Conservation (phyloP, 2,888 invertebrate genomes). For the Athalia cordata region DNA sequence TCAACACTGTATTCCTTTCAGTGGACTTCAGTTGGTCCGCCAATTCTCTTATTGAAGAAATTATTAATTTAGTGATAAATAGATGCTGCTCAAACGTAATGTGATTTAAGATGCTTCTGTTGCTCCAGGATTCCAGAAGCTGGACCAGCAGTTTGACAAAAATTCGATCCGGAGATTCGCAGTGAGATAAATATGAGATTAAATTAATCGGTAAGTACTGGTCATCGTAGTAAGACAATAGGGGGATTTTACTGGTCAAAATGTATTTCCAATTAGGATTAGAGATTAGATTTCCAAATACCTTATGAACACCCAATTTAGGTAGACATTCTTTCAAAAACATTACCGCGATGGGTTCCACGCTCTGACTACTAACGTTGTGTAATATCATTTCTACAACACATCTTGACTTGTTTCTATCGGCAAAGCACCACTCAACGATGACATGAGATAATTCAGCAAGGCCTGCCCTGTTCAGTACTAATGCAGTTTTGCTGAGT, state of each 20-base stretch:
- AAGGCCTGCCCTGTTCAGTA: slow-evolving; percentile 76
- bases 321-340: slow-evolving; percentile 75
- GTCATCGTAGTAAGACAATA: slow-evolving; percentile 75
- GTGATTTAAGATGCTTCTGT: slow-evolving; percentile 78
- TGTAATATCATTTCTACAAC: slow-evolving; percentile 75
- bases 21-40: slow-evolving; percentile 56
- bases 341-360: slow-evolving; percentile 77
- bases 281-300: slow-evolving; percentile 74
- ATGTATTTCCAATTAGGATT: slow-evolving; percentile 79
- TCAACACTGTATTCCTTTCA: slow-evolving; percentile 72
- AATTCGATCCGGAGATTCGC: slow-evolving; percentile 62
- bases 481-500: slow-evolving; percentile 78
- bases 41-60: slow-evolving; percentile 77
- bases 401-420: slow-evolving; percentile 55
- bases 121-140: slow-evolving; percentile 81
- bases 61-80: slow-evolving; percentile 81
- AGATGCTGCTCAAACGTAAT: slow-evolving; percentile 82
- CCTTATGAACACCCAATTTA: slow-evolving; percentile 69
- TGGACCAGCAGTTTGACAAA: slow-evolving; percentile 75
- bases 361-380: slow-evolving; percentile 77
- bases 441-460: slow-evolving; percentile 76
- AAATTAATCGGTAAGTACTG: slow-evolving; percentile 78
- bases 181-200: slow-evolving; percentile 77
- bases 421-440: slow-evolving; percentile 73
- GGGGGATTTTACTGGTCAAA: slow-evolving; percentile 78